Evolutionary conservation across 2,888 invertebrate genomes (phyloP).

Genomic region (Altica lythri): DNA sequence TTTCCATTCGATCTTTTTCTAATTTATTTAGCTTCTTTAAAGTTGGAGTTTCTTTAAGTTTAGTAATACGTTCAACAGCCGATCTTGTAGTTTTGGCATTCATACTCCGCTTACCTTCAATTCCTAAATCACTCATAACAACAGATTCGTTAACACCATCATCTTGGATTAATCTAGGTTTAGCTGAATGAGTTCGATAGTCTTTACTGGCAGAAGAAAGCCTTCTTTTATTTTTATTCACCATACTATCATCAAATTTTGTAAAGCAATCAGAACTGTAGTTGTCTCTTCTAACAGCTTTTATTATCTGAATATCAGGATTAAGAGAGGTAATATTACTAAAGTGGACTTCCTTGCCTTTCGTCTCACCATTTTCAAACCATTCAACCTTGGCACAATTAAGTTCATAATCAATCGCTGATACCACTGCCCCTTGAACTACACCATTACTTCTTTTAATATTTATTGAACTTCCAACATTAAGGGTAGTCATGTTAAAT

Average conservation of each 20-base stretch:
- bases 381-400: slow-evolving; percentile 97
- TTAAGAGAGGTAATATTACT: slow-evolving; percentile 85
- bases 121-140: slow-evolving; percentile 25
- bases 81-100: slow-evolving; percentile 36
- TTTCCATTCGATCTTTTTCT: slow-evolving; percentile 92
- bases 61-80: slow-evolving; percentile 35
- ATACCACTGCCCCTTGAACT: slow-evolving; percentile 92
- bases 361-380: slow-evolving; percentile 98
- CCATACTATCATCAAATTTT: slow-evolving; percentile 21
- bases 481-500: slow-evolving; percentile 33
- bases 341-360: slow-evolving; percentile 97
- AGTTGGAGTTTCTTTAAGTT: slow-evolving; percentile 34
- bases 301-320: slow-evolving; percentile 64
- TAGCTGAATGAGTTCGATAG: slow-evolving; percentile 33
- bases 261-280: slow-evolving; percentile 25
- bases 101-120: slow-evolving; percentile 31
- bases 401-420: slow-evolving; percentile 85
- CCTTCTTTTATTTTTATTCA: slow-evolving; percentile 34
- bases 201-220: slow-evolving; percentile 30
- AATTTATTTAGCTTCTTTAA: slow-evolving; percentile 85
- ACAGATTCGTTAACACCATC: slow-evolving; percentile 20
- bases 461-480: slow-evolving; percentile 74
- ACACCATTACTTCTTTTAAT: slow-evolving; percentile 88
- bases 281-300: slow-evolving; percentile 19
- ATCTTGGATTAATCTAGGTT: slow-evolving; percentile 35